These are phyloP conservation scores for Perccottus glenii DNA, from an alignment of 2,113 vertebrate genomes.

Conservation along the genomic window DNA sequence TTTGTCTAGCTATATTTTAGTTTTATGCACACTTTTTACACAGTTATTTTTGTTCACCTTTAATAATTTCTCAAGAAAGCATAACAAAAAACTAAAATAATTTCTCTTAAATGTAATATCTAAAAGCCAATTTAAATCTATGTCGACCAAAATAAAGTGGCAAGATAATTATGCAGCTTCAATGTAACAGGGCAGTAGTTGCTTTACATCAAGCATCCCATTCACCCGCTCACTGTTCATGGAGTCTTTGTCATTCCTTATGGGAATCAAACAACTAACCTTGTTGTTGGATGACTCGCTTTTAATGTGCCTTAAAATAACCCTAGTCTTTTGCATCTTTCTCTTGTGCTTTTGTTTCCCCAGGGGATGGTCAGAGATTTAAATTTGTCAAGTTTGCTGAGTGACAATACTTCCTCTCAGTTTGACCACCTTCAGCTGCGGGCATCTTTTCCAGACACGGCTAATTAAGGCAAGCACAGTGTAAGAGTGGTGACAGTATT, in stretches of 20 bases:
- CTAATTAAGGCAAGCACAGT: constrained; percentile 36
- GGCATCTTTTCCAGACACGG: constrained; percentile 23
- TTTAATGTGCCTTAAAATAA: constrained; percentile 54
- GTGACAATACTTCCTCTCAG: constrained; percentile 29
- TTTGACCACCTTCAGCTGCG: constrained; percentile 28
- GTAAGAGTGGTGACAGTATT: constrained; percentile 29
- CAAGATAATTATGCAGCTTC: too few species aligned
- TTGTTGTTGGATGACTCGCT: neutral
- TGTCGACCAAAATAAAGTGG: too few species aligned
- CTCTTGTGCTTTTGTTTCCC: constrained; percentile 72
- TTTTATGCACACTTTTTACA: neutral
- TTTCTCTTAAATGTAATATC: too few species aligned
- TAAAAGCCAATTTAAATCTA: too few species aligned
- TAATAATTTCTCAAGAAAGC: too few species aligned
- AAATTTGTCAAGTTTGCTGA: constrained; percentile 58
- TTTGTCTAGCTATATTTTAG: constrained; percentile 19
- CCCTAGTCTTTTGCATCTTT: constrained; percentile 69
- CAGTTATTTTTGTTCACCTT: too few species aligned
- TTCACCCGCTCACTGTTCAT: too few species aligned
- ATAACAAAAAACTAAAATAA: too few species aligned
- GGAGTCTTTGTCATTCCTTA: neutral
- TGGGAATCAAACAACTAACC: neutral
- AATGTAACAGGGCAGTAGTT: too few species aligned
- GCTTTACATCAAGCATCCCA: too few species aligned
- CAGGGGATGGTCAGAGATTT: constrained; percentile 62